These are phyloP conservation scores for Julus scanicus DNA, from an alignment of 2,888 invertebrate genomes.

Conservation along the genomic window DNA sequence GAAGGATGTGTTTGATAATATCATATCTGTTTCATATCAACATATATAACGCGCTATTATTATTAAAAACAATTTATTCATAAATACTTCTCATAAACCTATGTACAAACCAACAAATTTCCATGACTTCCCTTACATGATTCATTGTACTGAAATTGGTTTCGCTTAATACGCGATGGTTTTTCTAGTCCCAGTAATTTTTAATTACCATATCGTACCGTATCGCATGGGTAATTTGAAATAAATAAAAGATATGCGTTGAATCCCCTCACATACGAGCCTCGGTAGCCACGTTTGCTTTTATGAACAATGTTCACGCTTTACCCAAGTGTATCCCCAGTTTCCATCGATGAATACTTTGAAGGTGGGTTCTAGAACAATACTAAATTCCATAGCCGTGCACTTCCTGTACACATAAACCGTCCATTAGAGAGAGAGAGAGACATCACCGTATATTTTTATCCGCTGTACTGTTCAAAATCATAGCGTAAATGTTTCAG, in stretches of 20 bases:
- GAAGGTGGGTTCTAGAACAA: not conserved
- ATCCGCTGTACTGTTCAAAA: conserved; percentile 54
- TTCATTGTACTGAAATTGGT: conserved; percentile 34
- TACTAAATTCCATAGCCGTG: conserved; percentile 37
- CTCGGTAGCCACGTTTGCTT: not conserved
- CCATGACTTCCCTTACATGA: conserved; percentile 30
- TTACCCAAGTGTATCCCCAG: not conserved
- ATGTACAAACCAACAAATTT: conserved; percentile 34
- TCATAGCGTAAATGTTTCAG: conserved; percentile 57
- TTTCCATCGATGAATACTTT: conserved; percentile 30
- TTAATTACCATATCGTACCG: conserved; percentile 4
- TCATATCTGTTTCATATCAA: not conserved
- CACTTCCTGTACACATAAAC: not conserved
- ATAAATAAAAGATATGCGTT: not conserved
- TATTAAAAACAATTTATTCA: conserved; percentile 28
- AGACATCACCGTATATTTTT: not conserved
- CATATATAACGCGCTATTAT: not conserved
- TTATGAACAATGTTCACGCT: conserved; percentile 31
- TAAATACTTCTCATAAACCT: conserved; percentile 32
- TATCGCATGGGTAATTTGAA: conserved; percentile 18
- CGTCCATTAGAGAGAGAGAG: not conserved
- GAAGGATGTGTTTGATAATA: not conserved
- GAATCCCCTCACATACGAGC: conserved; percentile 17
- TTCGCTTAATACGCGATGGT: not conserved
- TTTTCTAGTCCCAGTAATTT: not conserved